Evolutionary conservation across 2,888 invertebrate genomes (phyloP).

Genomic region (Apodemia mormo): DNA sequence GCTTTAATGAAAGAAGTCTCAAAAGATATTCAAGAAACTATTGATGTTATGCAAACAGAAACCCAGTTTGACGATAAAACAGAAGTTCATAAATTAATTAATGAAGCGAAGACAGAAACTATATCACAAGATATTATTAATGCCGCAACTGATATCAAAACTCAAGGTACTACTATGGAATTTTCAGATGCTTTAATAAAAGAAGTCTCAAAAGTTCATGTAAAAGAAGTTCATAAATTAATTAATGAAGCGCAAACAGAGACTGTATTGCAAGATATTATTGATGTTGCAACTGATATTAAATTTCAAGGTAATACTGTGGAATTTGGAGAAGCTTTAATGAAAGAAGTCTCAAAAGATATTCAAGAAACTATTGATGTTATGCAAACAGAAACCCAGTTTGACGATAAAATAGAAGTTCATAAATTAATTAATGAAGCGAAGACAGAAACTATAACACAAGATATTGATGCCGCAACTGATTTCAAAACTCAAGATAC

Average conservation of each 20-base stretch:
- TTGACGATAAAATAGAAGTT: slow-evolving; percentile 28
- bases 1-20: not conserved
- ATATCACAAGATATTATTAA: not conserved
- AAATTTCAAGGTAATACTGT: not conserved
- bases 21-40: not conserved
- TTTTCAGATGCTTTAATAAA: not conserved
- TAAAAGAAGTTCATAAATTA: slow-evolving; percentile 30
- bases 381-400: not conserved
- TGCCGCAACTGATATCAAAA: not conserved
- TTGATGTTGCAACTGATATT: not conserved
- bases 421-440: slow-evolving; percentile 10
- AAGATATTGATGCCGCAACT: not conserved
- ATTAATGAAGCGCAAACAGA: not conserved
- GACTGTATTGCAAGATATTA: not conserved
- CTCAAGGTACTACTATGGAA: not conserved
- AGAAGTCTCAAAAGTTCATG: not conserved
- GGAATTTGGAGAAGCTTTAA: not conserved
- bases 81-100: slow-evolving; percentile 31
- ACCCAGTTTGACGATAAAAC: not conserved
- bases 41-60: not conserved
- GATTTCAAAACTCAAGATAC: not conserved
- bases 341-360: not conserved
- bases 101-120: not conserved
- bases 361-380: not conserved
- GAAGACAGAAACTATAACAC: not conserved